Conservation (phyloP, 2,888 invertebrate species). For the Ormyrus rosae region DNA sequence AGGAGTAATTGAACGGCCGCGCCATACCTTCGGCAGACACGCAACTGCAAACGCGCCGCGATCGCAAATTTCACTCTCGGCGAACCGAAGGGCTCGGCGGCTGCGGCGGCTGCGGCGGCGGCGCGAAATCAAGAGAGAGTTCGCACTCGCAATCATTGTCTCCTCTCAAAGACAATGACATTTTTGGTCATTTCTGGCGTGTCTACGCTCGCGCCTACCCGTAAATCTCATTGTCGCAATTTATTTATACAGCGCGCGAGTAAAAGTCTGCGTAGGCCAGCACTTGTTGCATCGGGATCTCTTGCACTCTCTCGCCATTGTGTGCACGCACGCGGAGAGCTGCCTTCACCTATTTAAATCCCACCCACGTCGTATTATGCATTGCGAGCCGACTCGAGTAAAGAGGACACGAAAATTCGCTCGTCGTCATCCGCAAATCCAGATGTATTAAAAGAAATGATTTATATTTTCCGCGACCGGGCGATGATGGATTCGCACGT, state of each 20-base stretch:
- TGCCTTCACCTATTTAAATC: slow-evolving; percentile 73
- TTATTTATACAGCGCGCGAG: slow-evolving; percentile 62
- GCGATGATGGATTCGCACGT: slow-evolving; percentile 3
- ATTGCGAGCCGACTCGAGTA: background rate
- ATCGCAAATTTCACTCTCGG: too few relatives aligned
- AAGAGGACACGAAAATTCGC: too few relatives aligned
- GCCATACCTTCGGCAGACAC: too few relatives aligned
- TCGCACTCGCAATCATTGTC: too few relatives aligned
- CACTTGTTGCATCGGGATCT: slow-evolving; percentile 68
- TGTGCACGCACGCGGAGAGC: slow-evolving; percentile 55
- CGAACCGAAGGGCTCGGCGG: background rate
- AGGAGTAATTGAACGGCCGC: too few relatives aligned
- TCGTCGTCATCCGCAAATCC: too few relatives aligned
- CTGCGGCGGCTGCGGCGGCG: background rate
- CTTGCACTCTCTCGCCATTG: slow-evolving; percentile 62
- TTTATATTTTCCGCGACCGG: background rate
- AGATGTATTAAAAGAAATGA: too few relatives aligned
- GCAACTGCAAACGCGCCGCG: too few relatives aligned
- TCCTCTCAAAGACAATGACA: background rate
- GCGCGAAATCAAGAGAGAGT: background rate
- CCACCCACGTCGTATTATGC: slow-evolving; percentile 67
- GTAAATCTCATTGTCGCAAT: slow-evolving; percentile 51
- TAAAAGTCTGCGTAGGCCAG: slow-evolving; percentile 65
- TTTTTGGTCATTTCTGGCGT: background rate
- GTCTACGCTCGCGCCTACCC: background rate